phyloP scores from a whole-genome alignment of 2,797 vertebrate genomes.

The Acanthurus lineatus region DNA sequence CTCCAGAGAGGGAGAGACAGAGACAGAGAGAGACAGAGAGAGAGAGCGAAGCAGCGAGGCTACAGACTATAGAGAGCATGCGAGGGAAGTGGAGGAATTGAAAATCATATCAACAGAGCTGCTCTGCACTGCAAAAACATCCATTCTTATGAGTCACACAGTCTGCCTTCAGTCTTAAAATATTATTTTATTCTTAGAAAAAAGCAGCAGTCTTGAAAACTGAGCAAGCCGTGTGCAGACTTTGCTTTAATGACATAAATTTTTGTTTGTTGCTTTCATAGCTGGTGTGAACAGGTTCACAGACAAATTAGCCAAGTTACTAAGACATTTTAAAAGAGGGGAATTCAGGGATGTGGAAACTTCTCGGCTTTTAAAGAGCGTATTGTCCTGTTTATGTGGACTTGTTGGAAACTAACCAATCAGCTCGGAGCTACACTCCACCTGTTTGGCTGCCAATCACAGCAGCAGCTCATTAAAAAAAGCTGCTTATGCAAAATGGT shows the following conservation, averaged over 20 bases:
- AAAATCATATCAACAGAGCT: slow-evolving; percentile 53
- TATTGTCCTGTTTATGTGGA: slow-evolving; percentile 11
- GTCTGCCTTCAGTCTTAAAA: slow-evolving; percentile 40
- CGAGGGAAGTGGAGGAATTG: slow-evolving; percentile 44
- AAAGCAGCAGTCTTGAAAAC: slow-evolving; percentile 36
- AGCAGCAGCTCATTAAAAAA: slow-evolving; percentile 48
- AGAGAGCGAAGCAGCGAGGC: slow-evolving; percentile 18
- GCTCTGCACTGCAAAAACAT: slow-evolving; percentile 38
- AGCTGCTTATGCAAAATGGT: slow-evolving; percentile 38
- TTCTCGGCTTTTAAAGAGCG: slow-evolving; percentile 22
- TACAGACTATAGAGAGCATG: slow-evolving; percentile 45
- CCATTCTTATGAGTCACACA: slow-evolving; percentile 63
- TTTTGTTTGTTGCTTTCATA: slow-evolving; percentile 21
- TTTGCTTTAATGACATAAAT: slow-evolving; percentile 13
- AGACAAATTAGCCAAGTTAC: slow-evolving; percentile 15
- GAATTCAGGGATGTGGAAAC: slow-evolving; percentile 30
- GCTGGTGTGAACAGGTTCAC: slow-evolving; percentile 38
- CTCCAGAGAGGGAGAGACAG: slow-evolving; percentile 65
- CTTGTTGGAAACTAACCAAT: slow-evolving; percentile 51
- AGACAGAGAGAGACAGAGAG: slow-evolving; percentile 37
- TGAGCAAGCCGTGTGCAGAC: slow-evolving; percentile 2
- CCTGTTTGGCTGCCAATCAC: slow-evolving; percentile 41
- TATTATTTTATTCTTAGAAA: slow-evolving; percentile 42
- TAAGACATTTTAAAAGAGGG: slow-evolving; percentile 15
- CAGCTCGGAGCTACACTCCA: slow-evolving; percentile 36